phyloP scores from a whole-genome alignment of 2,888 invertebrate species.

The Heliconius aoede region DNA sequence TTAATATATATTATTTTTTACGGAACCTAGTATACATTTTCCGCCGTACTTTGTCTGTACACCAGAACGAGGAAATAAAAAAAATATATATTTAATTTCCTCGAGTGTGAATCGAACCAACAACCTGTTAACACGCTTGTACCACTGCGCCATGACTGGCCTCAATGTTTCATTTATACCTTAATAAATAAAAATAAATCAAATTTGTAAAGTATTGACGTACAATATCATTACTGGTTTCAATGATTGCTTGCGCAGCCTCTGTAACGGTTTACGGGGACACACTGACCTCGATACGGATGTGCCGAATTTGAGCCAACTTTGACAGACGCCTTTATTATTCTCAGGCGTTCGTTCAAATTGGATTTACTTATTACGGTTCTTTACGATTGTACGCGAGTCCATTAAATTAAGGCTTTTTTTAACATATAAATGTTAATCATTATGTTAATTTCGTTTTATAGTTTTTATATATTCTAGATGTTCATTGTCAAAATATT shows the following conservation, averaged over 20 bases:
- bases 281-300: constrained; percentile 75
- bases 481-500: not conserved
- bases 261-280: constrained; percentile 69
- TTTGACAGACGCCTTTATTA: constrained; percentile 45
- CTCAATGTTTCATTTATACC: too few species aligned
- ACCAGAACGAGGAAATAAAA: too few species aligned
- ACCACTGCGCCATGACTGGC: too few species aligned
- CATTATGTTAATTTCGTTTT: not conserved
- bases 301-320: constrained; percentile 54
- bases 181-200: not conserved
- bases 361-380: constrained; percentile 45
- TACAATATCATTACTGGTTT: constrained; percentile 12
- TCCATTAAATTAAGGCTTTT: not conserved
- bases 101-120: too few species aligned
- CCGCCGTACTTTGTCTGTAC: not conserved
- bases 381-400: constrained; percentile 32
- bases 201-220: not conserved
- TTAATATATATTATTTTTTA: not conserved
- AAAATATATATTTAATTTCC: too few species aligned
- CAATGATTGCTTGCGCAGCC: constrained; percentile 52
- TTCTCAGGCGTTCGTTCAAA: constrained; percentile 43
- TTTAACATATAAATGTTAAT: too few species aligned
- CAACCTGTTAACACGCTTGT: too few species aligned
- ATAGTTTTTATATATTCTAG: not conserved
- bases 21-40: too few species aligned